phyloP scores from a whole-genome alignment of 2,113 vertebrate genomes.

The Sinocyclocheilus anophthalmus region DNA sequence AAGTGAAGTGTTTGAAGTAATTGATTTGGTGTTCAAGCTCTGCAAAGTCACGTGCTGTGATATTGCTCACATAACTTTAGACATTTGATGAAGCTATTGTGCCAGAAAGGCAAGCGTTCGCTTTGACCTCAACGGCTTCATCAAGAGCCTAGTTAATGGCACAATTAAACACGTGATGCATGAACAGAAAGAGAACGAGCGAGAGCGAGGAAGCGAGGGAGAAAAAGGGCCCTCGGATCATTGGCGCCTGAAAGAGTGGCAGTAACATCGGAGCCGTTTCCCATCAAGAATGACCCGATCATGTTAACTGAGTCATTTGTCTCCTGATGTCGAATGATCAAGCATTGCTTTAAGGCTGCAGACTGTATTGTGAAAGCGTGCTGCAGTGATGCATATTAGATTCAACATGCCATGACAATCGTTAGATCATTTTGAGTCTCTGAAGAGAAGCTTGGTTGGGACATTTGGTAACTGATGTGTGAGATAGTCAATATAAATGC shows the following conservation, averaged over 20 bases:
- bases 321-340: conserved; percentile 50
- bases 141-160: conserved; percentile 47
- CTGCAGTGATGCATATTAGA: conserved; percentile 30
- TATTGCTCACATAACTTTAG: conserved; percentile 30
- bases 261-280: conserved; percentile 44
- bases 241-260: conserved; percentile 46
- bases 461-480: conserved; percentile 17
- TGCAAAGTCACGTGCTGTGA: conserved; percentile 5
- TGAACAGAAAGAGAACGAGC: background rate
- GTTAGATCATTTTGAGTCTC: conserved; percentile 7
- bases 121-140: conserved; percentile 22
- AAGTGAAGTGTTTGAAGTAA: background rate
- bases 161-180: conserved; percentile 48
- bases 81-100: conserved; percentile 39
- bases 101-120: conserved; percentile 18
- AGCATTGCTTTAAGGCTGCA: conserved; percentile 38
- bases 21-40: conserved; percentile 20
- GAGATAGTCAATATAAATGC: background rate
- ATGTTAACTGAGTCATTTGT: conserved; percentile 53
- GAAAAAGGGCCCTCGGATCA: conserved; percentile 44
- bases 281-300: conserved; percentile 42
- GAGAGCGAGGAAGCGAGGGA: background rate
- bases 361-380: conserved; percentile 42
- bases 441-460: background rate
- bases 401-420: background rate